A percentile compares a stretch with the other conserved stretches of the same genome.
Evolutionary conservation across 92 coral and sea anemone genomes (phyloP).

Genomic region (Umimayanthus chanpuru): DNA sequence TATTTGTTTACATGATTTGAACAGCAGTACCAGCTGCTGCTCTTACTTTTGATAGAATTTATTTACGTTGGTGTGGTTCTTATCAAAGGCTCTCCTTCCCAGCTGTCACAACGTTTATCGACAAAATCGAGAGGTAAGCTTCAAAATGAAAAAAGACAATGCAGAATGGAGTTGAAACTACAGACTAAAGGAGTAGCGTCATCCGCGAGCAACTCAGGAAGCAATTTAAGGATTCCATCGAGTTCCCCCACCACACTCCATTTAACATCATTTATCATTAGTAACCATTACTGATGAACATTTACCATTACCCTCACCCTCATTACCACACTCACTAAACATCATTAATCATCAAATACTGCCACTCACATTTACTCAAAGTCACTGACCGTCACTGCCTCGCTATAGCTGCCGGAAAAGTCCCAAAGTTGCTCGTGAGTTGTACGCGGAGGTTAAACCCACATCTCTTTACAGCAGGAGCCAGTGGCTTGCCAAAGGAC

Average conservation of each 20-base stretch:
- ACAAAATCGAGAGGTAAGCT: too few relatives aligned
- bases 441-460: too few relatives aligned
- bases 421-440: too few relatives aligned
- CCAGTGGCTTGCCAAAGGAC: too few relatives aligned
- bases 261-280: not conserved
- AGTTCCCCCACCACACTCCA: not conserved
- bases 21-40: not conserved
- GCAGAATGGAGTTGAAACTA: not conserved
- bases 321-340: too few relatives aligned
- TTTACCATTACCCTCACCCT: not conserved
- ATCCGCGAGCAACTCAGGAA: not conserved
- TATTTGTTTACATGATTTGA: too few relatives aligned
- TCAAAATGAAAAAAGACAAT: not conserved
- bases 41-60: not conserved
- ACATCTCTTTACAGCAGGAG: too few relatives aligned
- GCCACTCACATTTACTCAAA: too few relatives aligned
- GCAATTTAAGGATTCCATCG: not conserved
- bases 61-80: not conserved
- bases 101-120: not conserved
- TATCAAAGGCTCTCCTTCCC: not conserved
- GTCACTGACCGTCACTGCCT: too few relatives aligned
- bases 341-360: too few relatives aligned
- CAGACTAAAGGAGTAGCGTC: too few relatives aligned
- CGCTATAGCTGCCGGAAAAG: too few relatives aligned
- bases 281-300: not conserved